Conservation (phyloP, 2,113 vertebrate genomes). For the Malaclemys terrapin region DNA sequence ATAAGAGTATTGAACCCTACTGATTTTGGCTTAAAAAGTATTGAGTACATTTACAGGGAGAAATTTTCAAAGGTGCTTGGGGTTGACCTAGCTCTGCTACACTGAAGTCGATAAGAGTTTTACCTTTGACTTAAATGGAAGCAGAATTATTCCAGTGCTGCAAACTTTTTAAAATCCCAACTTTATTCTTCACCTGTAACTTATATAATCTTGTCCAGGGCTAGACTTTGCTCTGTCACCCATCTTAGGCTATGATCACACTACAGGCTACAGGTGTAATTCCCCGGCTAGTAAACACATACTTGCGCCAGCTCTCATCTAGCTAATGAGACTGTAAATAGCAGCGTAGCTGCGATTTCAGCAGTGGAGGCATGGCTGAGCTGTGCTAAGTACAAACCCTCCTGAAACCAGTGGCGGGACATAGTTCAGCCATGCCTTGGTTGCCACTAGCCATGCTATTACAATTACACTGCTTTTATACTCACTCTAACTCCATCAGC, state of each 20-base stretch:
- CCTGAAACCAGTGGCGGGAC: not conserved
- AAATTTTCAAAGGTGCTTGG: not conserved
- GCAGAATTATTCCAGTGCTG: fast-evolving
- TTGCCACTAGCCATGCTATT: too few relatives aligned
- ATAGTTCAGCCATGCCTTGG: too few relatives aligned
- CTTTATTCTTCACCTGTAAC: not conserved
- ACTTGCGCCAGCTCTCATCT: not conserved
- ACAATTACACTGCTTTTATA: not conserved
- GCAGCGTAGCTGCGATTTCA: not conserved
- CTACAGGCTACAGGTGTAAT: not conserved
- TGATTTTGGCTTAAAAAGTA: not conserved
- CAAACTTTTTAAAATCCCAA: not conserved
- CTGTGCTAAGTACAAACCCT: not conserved
- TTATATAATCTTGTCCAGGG: not conserved
- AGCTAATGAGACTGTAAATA: not conserved
- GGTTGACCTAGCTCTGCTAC: not conserved
- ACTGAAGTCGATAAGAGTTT: not conserved
- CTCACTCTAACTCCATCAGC: not conserved
- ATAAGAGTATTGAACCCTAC: not conserved
- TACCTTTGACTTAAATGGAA: not conserved
- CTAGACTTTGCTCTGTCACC: not conserved
- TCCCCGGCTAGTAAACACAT: too few relatives aligned
- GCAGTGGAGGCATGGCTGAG: not conserved
- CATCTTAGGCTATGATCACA: not conserved
- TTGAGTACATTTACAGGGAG: not conserved